Conservation (phyloP, 2,113 vertebrate species). For the Epinephelus cyanopodus region DNA sequence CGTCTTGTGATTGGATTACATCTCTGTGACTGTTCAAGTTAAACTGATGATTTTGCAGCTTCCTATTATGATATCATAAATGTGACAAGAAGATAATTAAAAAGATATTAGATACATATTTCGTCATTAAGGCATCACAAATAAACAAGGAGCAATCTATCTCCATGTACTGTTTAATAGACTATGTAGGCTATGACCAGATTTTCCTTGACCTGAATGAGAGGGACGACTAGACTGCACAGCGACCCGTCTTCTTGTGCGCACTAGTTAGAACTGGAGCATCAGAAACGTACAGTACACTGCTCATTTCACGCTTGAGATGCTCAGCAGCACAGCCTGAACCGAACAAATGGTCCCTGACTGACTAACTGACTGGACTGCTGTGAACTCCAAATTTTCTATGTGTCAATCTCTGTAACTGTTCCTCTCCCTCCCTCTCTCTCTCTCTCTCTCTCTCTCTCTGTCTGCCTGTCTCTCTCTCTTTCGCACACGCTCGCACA, state of each 20-base stretch:
- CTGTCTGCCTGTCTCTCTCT: neutral
- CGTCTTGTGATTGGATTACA: conserved; percentile 22
- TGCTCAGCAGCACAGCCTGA: conserved; percentile 37
- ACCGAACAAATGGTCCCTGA: conserved; percentile 26
- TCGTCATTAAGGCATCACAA: neutral
- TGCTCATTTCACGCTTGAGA: conserved; percentile 66
- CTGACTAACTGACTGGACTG: conserved; percentile 53
- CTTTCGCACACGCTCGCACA: conserved; percentile 24
- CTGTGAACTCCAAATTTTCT: conserved; percentile 61
- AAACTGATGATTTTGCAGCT: neutral
- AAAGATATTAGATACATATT: neutral
- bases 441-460: conserved; percentile 44
- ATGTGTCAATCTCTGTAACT: conserved; percentile 65
- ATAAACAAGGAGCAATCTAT: neutral
- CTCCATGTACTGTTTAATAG: conserved; percentile 1
- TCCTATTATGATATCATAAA: neutral
- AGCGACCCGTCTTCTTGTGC: conserved; percentile 17
- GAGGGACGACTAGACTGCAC: conserved; percentile 19
- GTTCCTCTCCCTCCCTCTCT: conserved; percentile 51
- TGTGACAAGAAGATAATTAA: neutral
- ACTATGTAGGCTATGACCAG: conserved; percentile 25
- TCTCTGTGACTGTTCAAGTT: neutral
- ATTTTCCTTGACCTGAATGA: conserved; percentile 61
- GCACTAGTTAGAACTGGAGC: conserved; percentile 57
- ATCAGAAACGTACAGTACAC: conserved; percentile 46